Evolutionary conservation across 1,140 invertebrate genomes (phyloP), one percentile per base, ranked within the genome.

Genomic region (Drosophila navojoa): DNA sequence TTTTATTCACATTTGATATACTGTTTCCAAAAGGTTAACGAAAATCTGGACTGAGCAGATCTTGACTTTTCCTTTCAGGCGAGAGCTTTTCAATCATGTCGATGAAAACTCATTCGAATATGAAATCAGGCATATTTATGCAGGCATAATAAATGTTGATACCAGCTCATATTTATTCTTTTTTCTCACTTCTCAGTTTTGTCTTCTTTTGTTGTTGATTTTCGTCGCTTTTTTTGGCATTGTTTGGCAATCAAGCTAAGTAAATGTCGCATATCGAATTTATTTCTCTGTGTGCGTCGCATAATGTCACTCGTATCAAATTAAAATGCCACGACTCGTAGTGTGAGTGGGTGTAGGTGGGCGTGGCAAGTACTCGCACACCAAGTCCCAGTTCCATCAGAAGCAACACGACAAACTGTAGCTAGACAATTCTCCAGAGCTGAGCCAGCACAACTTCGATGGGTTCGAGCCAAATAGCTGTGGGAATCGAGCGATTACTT

Each of bases 221-320:
- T 55, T 40, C 4, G 16, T 32, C 32, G 44, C 27, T 7, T 29
- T 29, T 29, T 29, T 49, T 35, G 44, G 58, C 58, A 61, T 63
- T 71, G 63, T 76, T 67, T 84, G 72, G 71, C 52, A 81, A 79
- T 60, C 49, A 60, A 44, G 57, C 47, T 69, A 60, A 76, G 80
- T 79, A 75, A 71, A 71, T 71, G 54, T 38, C 49, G 47, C 45
- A 68, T 55, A 54, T 53, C 29, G 42, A 44, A 59, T 64, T 49
- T 49, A 64, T 55, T 53, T 53, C 53, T 55, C 40, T 15, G 22
- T 62, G 19, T 22, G 19, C 3, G 19, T 22, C 1, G 19, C 19
- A 22, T 22, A 77, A 52, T 77, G 66, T 16, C 71, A 61, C 35
- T 47, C 52, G 53, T 76, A 72, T 66, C 50, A 79, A 82, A 84